These are phyloP conservation scores for Sarcophaga variegata DNA, from an alignment of 2,888 invertebrate species.

Conservation along the genomic window DNA sequence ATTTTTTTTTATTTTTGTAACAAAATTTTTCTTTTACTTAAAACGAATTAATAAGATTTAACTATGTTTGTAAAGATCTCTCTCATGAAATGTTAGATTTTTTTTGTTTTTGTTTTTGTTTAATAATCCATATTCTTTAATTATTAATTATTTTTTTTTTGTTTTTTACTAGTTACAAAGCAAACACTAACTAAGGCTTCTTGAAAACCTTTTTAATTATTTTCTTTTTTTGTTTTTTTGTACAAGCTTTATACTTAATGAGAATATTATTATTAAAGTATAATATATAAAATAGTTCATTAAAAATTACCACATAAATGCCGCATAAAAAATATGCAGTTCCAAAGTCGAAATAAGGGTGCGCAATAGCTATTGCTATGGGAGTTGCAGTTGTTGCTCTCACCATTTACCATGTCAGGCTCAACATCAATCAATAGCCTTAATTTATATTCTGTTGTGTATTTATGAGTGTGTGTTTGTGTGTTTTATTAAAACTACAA, in stretches of 20 bases:
- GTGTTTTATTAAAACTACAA: constrained; percentile 34
- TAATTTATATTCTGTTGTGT: constrained; percentile 7
- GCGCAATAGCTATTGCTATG: constrained; percentile 19
- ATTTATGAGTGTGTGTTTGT: constrained; percentile 23
- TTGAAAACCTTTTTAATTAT: constrained; percentile 15
- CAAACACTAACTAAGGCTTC: constrained; percentile 35
- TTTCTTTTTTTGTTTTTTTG: constrained; percentile 38
- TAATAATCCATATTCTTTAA: constrained; percentile 5
- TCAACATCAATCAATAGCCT: constrained; percentile 23
- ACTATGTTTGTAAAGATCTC: constrained; percentile 32
- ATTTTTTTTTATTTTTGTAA: neutral
- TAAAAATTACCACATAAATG: constrained; percentile 63
- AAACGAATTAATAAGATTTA: constrained; percentile 52
- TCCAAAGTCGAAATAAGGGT: constrained; percentile 43
- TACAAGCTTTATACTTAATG: constrained; percentile 61
- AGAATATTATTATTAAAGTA: constrained; percentile 42
- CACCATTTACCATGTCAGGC: neutral
- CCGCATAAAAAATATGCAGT: constrained; percentile 64
- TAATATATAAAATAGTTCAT: constrained; percentile 35
- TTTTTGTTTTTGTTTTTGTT: neutral
- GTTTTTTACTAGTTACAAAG: constrained; percentile 45
- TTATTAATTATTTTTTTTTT: constrained; percentile 4
- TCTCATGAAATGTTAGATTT: constrained; percentile 29
- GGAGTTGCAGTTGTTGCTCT: constrained; percentile 10
- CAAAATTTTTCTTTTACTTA: constrained; percentile 42